These are phyloP conservation scores for Gymnoscopelus microlampas DNA, from an alignment of 2,797 vertebrate species.

Conservation along the genomic window DNA sequence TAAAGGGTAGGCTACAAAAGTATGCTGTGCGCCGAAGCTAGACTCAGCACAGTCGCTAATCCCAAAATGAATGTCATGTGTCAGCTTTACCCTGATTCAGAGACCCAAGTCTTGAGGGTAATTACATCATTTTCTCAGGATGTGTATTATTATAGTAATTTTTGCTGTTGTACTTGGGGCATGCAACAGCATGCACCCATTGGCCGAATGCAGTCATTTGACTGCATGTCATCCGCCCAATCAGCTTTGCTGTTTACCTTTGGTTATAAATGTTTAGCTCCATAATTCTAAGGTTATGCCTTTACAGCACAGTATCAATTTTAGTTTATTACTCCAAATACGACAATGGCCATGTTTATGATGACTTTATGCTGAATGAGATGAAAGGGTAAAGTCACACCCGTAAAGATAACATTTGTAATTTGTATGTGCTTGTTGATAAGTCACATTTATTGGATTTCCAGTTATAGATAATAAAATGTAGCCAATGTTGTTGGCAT, in stretches of 20 bases:
- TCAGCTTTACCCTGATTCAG: slow-evolving; percentile 51
- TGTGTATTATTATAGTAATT: slow-evolving; percentile 67
- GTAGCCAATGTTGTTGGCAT: not conserved
- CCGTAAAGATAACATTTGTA: slow-evolving; percentile 2
- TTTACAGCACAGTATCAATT: slow-evolving; percentile 6
- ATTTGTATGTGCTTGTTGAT: not conserved
- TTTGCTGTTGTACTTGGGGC: slow-evolving; percentile 50
- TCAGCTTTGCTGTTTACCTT: not conserved
- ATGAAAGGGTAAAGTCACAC: not conserved
- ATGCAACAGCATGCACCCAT: slow-evolving; percentile 37
- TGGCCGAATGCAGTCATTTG: slow-evolving; percentile 14
- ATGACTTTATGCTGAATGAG: not conserved
- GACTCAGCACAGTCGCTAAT: slow-evolving; percentile 66
- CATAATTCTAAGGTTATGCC: slow-evolving; percentile 39
- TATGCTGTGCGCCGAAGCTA: slow-evolving; percentile 40
- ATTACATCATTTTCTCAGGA: slow-evolving; percentile 64
- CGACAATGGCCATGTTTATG: not conserved
- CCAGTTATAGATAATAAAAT: not conserved
- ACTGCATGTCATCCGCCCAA: not conserved
- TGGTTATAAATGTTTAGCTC: slow-evolving; percentile 40
- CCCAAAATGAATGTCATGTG: slow-evolving; percentile 72
- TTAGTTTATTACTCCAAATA: not conserved
- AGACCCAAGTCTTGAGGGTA: slow-evolving; percentile 43
- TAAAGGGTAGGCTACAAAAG: slow-evolving; percentile 30
- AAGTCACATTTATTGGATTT: not conserved